Conservation (phyloP, 2,113 vertebrate species). For the Macaca nemestrina region DNA sequence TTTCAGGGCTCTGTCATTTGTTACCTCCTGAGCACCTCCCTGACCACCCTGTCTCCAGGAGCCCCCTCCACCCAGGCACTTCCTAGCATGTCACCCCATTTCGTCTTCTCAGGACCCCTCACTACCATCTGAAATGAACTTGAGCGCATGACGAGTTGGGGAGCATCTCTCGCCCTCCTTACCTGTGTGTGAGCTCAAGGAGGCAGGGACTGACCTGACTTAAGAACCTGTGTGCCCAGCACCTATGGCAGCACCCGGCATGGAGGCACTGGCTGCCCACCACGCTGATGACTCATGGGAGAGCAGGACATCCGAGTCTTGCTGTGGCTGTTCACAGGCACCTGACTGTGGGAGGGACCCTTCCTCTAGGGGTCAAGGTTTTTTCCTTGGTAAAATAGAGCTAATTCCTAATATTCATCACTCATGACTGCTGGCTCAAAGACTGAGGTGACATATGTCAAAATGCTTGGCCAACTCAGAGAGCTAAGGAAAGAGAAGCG, state of each 20-base stretch:
- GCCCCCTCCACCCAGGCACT: background rate
- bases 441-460: background rate
- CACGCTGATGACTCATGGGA: background rate
- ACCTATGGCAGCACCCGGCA: background rate
- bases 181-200: background rate
- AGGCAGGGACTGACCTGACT: background rate
- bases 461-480: background rate
- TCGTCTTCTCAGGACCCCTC: background rate
- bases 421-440: background rate
- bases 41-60: rapidly evolving
- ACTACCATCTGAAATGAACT: background rate
- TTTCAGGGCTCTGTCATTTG: background rate
- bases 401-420: background rate
- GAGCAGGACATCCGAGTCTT: background rate
- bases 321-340: background rate
- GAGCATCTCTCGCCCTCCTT: background rate
- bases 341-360: no score
- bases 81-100: background rate
- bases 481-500: background rate
- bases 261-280: background rate
- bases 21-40: background rate
- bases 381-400: background rate
- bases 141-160: background rate
- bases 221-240: background rate
- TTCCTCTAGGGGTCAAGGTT: background rate